Evolutionary conservation across 2,113 vertebrate species (phyloP), one percentile per base, ranked within the genome.

Genomic region (Thymallus thymallus): DNA sequence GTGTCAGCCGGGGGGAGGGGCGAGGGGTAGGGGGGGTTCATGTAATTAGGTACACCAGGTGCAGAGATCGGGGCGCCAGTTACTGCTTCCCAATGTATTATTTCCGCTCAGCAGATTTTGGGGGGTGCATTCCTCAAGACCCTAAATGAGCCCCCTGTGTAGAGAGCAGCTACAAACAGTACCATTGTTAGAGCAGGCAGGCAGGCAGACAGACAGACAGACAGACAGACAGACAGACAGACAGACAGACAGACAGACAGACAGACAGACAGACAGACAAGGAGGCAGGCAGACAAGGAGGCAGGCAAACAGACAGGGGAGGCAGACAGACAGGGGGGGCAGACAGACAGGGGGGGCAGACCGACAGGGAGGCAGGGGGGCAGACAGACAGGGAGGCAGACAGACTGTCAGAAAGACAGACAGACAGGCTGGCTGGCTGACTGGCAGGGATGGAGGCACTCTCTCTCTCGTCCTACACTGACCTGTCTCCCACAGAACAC

Each of bases 11-110:
- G 87, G 26, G 91, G 89, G 91, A 84, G 83, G 93, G 91, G 92
- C 88, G 88, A 93, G 46, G 68, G 91, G 91, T 88, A 87, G 90
- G 85, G 85, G 77, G 81, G 89, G 90, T 89, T 89, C 91, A 92
- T 92, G 94, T 95, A 97, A 98, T 98, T 98, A 98, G 95, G 91
- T 90, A 0, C 68, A 93, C 96, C 96, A 98, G 96, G 96, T 98
- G 97, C 95, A 94, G 93, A 91, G 88, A 90, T 93, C 90, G 91
- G 87, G 93, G 92, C 91, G 92, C 94, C 91, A 94, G 94, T 94
- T 95, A 95, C 95, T 88, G 92, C 90, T 94, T 86, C 92, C 88
- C 94, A 95, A 96, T 96, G 96, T 96, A 98, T 94, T 96, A 93
- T 96, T 98, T 98, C 96, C 94, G 88, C 72, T 60, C 56, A 22